These are phyloP conservation scores for Caenorhabditis inopinata DNA, from an alignment of 1,140 invertebrate species.

Conservation along the genomic window DNA sequence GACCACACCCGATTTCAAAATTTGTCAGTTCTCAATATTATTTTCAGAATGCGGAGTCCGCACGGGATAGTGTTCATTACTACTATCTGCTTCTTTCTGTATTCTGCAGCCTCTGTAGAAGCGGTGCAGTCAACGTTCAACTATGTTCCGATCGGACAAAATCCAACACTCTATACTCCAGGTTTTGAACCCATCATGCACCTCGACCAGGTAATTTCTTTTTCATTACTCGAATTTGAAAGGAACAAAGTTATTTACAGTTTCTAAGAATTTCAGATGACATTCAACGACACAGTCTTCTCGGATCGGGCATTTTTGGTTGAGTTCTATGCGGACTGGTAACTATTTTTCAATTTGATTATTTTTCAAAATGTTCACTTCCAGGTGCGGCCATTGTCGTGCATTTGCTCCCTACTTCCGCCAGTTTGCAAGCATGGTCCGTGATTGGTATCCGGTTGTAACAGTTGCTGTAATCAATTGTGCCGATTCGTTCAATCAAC, in stretches of 20 bases:
- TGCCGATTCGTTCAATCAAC: conserved; percentile 63
- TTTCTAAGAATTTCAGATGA: conserved; percentile 46
- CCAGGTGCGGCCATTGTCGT: conserved; percentile 65
- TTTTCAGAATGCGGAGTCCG: conserved; percentile 28
- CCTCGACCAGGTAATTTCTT: conserved; percentile 54
- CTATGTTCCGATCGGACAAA: conserved; percentile 45
- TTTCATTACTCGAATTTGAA: too few species aligned
- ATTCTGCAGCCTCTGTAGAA: neutral
- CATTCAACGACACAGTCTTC: conserved; percentile 64
- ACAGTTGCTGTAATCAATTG: conserved; percentile 63
- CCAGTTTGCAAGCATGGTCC: conserved; percentile 58
- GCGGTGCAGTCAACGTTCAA: conserved; percentile 16
- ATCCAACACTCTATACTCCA: conserved; percentile 62
- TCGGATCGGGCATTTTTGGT: conserved; percentile 61
- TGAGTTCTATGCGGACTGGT: conserved; percentile 66
- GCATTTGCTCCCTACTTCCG: conserved; percentile 64
- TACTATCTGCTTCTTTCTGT: conserved; percentile 5
- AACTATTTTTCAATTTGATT: neutral
- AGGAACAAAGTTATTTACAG: neutral
- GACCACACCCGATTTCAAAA: conserved; percentile 24
- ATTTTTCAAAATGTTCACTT: neutral
- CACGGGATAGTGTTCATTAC: neutral
- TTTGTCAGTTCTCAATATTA: neutral
- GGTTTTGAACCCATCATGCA: conserved; percentile 65
- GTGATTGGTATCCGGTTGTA: conserved; percentile 57